These are phyloP conservation scores for Burhinus oedicnemus DNA, from an alignment of 2,113 vertebrate genomes.

Conservation along the genomic window DNA sequence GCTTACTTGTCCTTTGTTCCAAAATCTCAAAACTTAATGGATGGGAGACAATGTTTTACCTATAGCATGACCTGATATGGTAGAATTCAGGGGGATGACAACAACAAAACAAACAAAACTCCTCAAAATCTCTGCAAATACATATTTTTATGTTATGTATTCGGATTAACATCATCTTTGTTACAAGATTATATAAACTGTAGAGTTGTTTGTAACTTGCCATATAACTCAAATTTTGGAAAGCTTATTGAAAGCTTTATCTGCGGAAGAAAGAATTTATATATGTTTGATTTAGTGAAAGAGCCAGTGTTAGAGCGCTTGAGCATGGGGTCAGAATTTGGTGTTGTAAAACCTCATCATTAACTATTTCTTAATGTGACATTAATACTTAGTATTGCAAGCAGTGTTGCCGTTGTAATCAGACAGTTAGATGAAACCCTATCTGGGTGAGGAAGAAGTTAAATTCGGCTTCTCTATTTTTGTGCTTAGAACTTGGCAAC, in stretches of 20 bases:
- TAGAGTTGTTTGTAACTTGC: neutral
- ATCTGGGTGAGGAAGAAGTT: slow-evolving; percentile 45
- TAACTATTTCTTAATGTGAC: neutral
- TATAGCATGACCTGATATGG: neutral
- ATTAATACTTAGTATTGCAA: neutral
- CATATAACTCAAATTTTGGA: neutral
- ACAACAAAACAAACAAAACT: neutral
- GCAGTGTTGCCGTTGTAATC: neutral
- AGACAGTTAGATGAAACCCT: slow-evolving; percentile 11
- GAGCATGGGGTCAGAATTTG: neutral
- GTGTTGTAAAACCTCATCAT: neutral
- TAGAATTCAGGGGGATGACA: neutral
- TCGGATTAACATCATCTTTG: neutral
- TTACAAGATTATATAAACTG: neutral
- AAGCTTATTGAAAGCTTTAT: neutral
- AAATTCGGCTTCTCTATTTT: slow-evolving; percentile 53
- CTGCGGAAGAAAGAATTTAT: neutral
- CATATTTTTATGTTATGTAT: neutral
- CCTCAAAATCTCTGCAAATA: neutral
- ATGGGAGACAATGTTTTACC: neutral
- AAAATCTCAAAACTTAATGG: neutral
- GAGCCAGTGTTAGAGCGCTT: neutral
- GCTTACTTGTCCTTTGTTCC: neutral
- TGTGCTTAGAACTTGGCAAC: slow-evolving; percentile 33
- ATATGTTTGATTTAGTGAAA: neutral